Conservation (phyloP, 2,888 invertebrate genomes). For the Xestia xanthographa region DNA sequence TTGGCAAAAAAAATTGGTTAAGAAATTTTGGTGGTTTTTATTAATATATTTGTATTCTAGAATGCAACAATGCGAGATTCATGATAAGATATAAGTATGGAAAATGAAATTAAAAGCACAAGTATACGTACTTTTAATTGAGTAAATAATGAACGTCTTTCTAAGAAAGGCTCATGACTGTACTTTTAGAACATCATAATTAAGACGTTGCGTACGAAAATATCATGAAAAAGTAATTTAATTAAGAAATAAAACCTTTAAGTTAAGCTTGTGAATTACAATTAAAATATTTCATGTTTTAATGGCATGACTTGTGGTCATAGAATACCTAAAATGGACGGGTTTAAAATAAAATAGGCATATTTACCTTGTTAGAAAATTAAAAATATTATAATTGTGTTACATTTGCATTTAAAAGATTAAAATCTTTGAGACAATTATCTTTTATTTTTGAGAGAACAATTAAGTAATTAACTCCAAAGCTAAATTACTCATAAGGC, state of each 20-base stretch:
- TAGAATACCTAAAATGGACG: not conserved
- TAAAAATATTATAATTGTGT: slow-evolving; percentile 20
- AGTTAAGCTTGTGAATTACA: not conserved
- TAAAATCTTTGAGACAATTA: slow-evolving; percentile 40
- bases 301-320: not conserved
- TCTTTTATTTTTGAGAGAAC: slow-evolving; percentile 34
- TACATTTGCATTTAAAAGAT: slow-evolving; percentile 39
- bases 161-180: not conserved
- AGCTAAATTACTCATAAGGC: slow-evolving; percentile 21
- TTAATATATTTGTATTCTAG: not conserved
- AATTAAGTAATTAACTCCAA: slow-evolving; percentile 51
- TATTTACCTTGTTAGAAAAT: slow-evolving; percentile 31
- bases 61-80: not conserved
- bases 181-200: slow-evolving; percentile 10
- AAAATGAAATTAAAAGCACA: not conserved
- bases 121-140: not conserved
- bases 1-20: not conserved
- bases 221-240: slow-evolving; percentile 10
- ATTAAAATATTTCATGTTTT: slow-evolving; percentile 5
- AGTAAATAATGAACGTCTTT: not conserved
- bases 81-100: not conserved
- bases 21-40: not conserved
- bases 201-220: slow-evolving; percentile 13
- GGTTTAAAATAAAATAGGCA: slow-evolving; percentile 3
- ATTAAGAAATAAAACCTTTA: slow-evolving; percentile 1